Evolutionary conservation across 2,113 vertebrate genomes (phyloP), one percentile per base, ranked within the genome.

Genomic region (Pithys albifrons): DNA sequence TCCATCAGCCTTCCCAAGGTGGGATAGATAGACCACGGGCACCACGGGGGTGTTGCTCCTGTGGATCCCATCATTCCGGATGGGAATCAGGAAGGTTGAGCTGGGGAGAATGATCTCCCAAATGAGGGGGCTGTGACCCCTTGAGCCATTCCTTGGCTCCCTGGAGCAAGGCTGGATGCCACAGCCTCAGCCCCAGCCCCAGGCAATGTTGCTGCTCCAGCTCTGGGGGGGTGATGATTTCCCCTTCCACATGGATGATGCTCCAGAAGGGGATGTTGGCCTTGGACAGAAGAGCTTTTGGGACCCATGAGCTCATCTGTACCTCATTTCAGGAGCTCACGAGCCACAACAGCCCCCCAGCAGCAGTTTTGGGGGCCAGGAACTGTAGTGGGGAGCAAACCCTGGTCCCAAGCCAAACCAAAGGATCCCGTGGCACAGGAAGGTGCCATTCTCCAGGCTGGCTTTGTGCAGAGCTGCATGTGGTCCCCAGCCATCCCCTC

Each of bases 41-140:
- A 37, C 13, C 0, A 0, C 1, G 2, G 6, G 52, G 37, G 39
- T 0, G 12, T 18, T 24, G 43, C 6, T 49, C 33, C 52, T 0
- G 0, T 5, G 41, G n/a, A 10, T 73, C 59, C 31, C 2, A 15
- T 5, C 5, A 7, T 41, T 62, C 61, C 25, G 4, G 61, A 2
- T 6, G 37, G 82, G 51, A 48, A 19, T 9, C 0, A 2, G 16
- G 62, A 28, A 41, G 31, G 66, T 19, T 17, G 4, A 0, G 4
- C 33, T 4, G 12, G 33, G 57, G 48, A 49, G 48, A 57, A 52
- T 0, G 0, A 6, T 35, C 17, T 17, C 22, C 77, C 22, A 10
- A 0, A 5, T 0, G 0, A 10, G 33, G 29, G n/a, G 69, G 39
- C 14, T 35, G 18, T 6, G 24, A 41, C 11, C 1, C 20, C 17